phyloP scores from a whole-genome alignment of 2,113 vertebrate species.

The Pristiophorus japonicus region DNA sequence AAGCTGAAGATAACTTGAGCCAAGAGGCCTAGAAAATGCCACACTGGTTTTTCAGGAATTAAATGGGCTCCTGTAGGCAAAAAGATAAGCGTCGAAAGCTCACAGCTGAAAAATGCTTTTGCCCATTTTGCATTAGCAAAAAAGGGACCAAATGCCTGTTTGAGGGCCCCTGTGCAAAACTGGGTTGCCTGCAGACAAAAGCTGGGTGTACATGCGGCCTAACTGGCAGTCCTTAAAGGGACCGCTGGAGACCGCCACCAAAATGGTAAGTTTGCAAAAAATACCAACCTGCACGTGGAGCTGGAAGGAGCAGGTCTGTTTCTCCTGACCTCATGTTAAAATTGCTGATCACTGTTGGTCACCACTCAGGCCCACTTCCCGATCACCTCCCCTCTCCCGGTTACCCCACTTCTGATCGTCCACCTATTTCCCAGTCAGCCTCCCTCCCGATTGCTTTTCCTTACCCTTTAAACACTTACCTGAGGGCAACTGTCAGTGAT shows the following conservation, averaged over 20 bases:
- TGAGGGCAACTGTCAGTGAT: neutral
- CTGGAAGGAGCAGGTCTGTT: neutral
- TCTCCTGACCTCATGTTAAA: neutral
- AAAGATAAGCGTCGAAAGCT: neutral
- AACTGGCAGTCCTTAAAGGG: neutral
- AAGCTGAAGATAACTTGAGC: neutral
- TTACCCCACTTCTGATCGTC: neutral
- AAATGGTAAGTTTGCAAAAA: neutral
- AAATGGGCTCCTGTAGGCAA: neutral
- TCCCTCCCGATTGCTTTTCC: neutral
- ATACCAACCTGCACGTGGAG: neutral
- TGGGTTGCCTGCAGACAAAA: no score
- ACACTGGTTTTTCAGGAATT: neutral
- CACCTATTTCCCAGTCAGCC: neutral
- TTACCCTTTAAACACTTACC: neutral
- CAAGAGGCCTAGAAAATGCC: neutral
- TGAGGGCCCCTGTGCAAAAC: neutral
- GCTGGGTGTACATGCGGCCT: neutral
- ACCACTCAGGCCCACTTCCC: neutral
- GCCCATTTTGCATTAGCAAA: neutral
- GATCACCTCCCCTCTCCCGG: neutral
- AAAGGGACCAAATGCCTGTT: neutral
- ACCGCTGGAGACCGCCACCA: neutral
- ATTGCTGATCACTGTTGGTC: neutral
- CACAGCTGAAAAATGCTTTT: neutral